Evolutionary conservation across 2,888 invertebrate genomes (phyloP), one percentile per base, ranked within the genome.

Genomic region (Mythimna lalbum): DNA sequence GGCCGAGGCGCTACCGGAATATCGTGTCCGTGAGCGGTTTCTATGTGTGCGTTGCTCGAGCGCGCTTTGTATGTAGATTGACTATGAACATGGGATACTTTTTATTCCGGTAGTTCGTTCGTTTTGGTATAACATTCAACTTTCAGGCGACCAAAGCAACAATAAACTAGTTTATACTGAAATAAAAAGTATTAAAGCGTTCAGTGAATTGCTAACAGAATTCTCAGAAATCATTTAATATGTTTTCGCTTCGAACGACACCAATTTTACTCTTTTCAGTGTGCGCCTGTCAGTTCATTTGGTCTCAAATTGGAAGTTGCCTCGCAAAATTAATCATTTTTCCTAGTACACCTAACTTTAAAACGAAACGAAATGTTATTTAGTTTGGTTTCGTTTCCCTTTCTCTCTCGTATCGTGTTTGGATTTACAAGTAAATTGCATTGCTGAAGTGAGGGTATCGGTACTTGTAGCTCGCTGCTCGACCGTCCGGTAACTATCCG

Each of bases 281-380:
- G 36, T 74, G 63, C 52, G 12, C 66, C 27, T 31, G 76, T 66
- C 57, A 76, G 31, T 53, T 59, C 47, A 39, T 59, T 76, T 49
- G 23, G 52, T 23, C n/a, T 53, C 19, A 53, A 59, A 59, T 60
- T 49, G 53, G 39, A 73, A 73, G 59, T 64, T 47, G 65, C 14
- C 67, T 67, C 36, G n/a, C 52, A 14, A 59, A 76, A 53, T 67
- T 31, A 59, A 49, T 66, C 27, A 23, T 31, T 9, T 55, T 71
- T 74, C 21, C 47, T 36, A 47, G 50, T 21, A 49, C 17, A 33
- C 1, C 17, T 47, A n/a, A 27, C 55, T 55, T 55, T 27, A 55
- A 23, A 55, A 55, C 12, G 17, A 55, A 23, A 53, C 12, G 1
- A 43, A 53, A 43, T 33, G 55, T 53, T 55, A 55, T 47, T 33